A percentile compares a stretch with the other conserved stretches of the same genome.
Conservation (phyloP, 2,797 vertebrate species). For the Tragopan temminckii region DNA sequence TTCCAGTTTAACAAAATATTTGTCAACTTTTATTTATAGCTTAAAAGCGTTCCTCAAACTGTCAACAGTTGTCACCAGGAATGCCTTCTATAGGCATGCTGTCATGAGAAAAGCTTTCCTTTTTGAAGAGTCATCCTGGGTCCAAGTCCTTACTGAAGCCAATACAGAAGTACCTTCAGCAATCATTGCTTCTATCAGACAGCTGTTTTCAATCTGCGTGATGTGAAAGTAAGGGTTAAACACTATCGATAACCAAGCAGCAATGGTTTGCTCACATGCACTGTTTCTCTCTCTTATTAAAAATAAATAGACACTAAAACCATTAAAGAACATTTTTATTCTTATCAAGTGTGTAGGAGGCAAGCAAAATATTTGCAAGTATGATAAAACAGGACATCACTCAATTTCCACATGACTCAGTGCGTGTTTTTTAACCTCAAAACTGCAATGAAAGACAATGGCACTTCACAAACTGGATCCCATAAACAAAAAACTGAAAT, state of each 20-base stretch:
- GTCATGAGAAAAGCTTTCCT: conserved; percentile 18
- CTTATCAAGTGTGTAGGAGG: background rate
- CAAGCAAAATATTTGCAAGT: background rate
- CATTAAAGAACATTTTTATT: conserved; percentile 37
- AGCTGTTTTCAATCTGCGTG: background rate
- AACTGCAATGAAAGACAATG: background rate
- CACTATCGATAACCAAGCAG: background rate
- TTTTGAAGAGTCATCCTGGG: background rate
- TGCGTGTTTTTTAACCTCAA: background rate
- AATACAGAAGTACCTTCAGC: background rate
- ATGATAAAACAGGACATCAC: background rate
- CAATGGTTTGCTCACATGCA: background rate
- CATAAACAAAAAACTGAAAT: background rate
- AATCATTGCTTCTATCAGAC: background rate
- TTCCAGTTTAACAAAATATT: conserved; percentile 45
- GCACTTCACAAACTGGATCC: background rate
- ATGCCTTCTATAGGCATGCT: conserved; percentile 63
- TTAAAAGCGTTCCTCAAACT: conserved; percentile 31
- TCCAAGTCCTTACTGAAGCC: background rate
- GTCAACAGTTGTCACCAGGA: conserved; percentile 1
- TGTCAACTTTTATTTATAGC: conserved; percentile 64
- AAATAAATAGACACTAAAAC: background rate
- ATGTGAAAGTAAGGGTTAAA: background rate
- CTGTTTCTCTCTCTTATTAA: background rate
- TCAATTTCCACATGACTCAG: background rate